These are phyloP conservation scores for Epizoanthus ramosus DNA, from an alignment of 92 coral and sea anemone genomes.

Conservation along the genomic window DNA sequence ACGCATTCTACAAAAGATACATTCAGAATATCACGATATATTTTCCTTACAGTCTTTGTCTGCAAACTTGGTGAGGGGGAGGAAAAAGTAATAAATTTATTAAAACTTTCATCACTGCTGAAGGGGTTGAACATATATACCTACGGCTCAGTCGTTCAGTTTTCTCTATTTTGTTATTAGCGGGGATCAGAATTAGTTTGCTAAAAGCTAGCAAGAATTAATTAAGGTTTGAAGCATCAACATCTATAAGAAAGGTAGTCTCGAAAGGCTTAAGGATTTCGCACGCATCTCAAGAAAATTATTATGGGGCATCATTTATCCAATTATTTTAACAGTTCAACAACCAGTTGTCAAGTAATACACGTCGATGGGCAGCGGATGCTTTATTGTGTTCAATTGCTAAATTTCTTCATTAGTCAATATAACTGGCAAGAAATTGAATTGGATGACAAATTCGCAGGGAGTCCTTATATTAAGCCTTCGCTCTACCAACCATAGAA, in stretches of 20 bases:
- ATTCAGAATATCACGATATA: neutral
- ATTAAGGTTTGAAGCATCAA: neutral
- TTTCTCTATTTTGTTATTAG: too few species aligned
- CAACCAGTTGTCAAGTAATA: neutral
- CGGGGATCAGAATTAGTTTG: too few species aligned
- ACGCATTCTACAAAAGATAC: neutral
- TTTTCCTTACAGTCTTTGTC: neutral
- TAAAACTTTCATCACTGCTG: too few species aligned
- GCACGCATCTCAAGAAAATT: neutral
- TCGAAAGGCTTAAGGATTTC: conserved; percentile 3
- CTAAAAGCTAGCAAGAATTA: too few species aligned
- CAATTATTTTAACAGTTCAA: neutral
- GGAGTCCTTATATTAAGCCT: neutral
- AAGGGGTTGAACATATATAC: neutral
- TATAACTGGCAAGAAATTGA: neutral
- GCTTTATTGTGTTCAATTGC: too few species aligned
- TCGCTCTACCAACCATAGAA: neutral
- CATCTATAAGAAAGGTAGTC: neutral
- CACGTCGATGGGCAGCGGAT: neutral
- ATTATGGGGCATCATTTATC: neutral
- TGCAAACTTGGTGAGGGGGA: neutral
- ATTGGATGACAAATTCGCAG: neutral
- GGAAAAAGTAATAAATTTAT: neutral
- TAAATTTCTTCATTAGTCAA: neutral
- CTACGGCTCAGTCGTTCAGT: too few species aligned